Conservation (phyloP, 2,888 invertebrate genomes). For the Cynaeus angustus region DNA sequence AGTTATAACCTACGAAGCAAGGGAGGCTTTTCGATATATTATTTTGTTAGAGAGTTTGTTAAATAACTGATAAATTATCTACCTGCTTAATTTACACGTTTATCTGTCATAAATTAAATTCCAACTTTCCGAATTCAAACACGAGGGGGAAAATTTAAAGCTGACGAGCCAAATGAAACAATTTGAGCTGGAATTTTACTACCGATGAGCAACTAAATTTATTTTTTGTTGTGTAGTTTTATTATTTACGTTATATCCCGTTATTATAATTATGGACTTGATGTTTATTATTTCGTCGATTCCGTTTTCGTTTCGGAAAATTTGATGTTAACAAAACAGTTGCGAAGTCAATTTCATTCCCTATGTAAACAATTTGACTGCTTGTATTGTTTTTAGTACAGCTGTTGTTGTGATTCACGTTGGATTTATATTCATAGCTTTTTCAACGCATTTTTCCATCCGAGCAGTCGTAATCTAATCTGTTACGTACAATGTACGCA, state of each 20-base stretch:
- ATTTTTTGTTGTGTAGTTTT: neutral
- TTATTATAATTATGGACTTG: neutral
- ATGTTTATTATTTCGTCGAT: slow-evolving; percentile 1
- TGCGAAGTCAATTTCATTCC: neutral
- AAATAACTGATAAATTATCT: slow-evolving; percentile 17
- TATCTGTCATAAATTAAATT: slow-evolving; percentile 11
- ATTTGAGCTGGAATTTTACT: neutral
- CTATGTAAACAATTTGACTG: neutral
- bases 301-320: neutral
- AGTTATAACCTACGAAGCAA: slow-evolving; percentile 3
- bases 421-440: neutral
- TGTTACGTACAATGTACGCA: neutral
- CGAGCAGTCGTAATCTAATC: neutral
- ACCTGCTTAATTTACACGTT: slow-evolving; percentile 1
- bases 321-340: neutral
- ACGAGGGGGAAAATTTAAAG: too few species aligned
- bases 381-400: slow-evolving; percentile 8
- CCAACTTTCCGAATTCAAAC: neutral
- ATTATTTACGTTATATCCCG: too few species aligned
- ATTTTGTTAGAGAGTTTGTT: neutral
- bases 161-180: too few species aligned
- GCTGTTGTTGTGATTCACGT: slow-evolving; percentile 6
- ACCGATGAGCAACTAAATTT: slow-evolving; percentile 7
- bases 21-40: slow-evolving; percentile 4
- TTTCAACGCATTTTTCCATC: neutral